Base-by-base conservation (phyloP, 2,113 vertebrate genomes). In the Spea bombifrons region DNA sequence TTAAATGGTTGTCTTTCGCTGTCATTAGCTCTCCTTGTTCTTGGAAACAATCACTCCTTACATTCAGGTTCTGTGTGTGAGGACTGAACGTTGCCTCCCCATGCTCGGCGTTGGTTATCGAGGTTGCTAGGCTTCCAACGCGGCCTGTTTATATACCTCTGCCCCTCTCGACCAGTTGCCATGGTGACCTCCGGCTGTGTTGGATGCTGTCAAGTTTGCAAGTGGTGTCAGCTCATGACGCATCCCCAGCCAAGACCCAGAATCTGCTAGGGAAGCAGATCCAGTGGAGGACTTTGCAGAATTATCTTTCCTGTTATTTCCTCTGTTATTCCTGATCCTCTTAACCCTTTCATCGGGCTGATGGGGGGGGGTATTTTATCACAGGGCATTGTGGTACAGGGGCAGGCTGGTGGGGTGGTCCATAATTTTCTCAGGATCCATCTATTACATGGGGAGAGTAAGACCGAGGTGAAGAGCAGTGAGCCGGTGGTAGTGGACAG, bases 171-270 rank as follows among this genome's bases (percentile, higher is more conserved):
- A 13, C 10, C 63, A 65, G 77, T 79, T 79, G 61, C 77, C 7
- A 79, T 79, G 77, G 77, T 73, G 63, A 73, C 77, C 50, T 46
- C n/a, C 3, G 63, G 50, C 70, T 57, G 47, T 12, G 70, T 61
- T 73, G 43, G 55, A 64, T 73, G 53, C 77, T 73, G 70, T 73
- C 77, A 66, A 59, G 69, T 79, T 71, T 67, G 47, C 61, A 59
- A 72, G 48, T 16, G 63, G 77, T 79, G 77, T 79, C 63, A 66
- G 70, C 50, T 16, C 65, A 73, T 79, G 77, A 79, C 63, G 70
- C 67, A 47, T 43, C 46, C 50, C 48, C 12, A 15, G 49, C 70
- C 66, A 17, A 59, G 64, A 30, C 44, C 66, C 55, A 16, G 44
- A 48, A 66, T 66, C 44, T 17, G 61, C 49, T 9, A 47, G 57